phyloP scores from a whole-genome alignment of 1,140 invertebrate species.

The Bathynomus jamesi region DNA sequence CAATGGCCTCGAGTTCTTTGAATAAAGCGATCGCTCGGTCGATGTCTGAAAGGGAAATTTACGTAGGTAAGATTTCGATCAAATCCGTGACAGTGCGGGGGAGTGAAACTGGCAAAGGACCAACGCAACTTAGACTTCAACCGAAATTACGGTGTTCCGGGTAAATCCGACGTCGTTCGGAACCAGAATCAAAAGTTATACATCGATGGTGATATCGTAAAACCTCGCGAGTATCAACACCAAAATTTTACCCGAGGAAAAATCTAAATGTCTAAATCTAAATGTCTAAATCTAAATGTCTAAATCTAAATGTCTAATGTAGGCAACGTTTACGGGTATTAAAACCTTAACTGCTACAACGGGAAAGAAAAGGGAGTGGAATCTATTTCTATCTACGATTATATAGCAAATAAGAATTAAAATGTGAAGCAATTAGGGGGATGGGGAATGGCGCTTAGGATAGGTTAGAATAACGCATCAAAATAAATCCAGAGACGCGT shows the following conservation, averaged over 20 bases:
- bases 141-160: background rate
- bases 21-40: conserved; percentile 76
- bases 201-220: background rate
- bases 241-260: background rate
- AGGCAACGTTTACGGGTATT: too few relatives aligned
- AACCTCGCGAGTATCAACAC: background rate
- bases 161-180: background rate
- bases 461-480: too few relatives aligned
- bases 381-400: too few relatives aligned
- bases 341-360: too few relatives aligned
- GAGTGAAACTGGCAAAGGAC: background rate
- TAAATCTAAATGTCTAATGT: too few relatives aligned
- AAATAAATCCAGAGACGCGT: too few relatives aligned
- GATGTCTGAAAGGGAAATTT: conserved; percentile 61
- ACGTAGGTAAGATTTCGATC: too few relatives aligned
- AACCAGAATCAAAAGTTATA: background rate
- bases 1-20: conserved; percentile 59
- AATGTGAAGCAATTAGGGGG: too few relatives aligned
- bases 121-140: background rate
- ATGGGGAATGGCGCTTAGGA: too few relatives aligned
- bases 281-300: too few relatives aligned
- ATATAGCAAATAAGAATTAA: too few relatives aligned
- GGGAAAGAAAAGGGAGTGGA: too few relatives aligned
- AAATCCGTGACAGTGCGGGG: background rate
- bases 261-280: conserved; percentile 13